These are phyloP conservation scores for Myrmophylax atrothorax DNA, from an alignment of 2,113 vertebrate genomes.

Conservation along the genomic window DNA sequence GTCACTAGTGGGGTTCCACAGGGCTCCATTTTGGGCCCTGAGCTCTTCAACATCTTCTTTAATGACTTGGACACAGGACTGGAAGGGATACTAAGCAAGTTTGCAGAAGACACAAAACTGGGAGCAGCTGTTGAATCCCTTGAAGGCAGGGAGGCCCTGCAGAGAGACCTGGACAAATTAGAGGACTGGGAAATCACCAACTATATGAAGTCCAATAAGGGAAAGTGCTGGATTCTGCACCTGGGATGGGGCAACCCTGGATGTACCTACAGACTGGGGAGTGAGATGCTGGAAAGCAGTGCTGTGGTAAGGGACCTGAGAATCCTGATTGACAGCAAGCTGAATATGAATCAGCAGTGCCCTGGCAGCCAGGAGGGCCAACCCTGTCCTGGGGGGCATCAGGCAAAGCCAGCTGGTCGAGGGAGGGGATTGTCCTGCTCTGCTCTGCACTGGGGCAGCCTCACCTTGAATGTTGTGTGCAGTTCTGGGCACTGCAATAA, in stretches of 20 bases:
- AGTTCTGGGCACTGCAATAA: neutral
- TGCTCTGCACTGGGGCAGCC: neutral
- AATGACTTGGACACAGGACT: neutral
- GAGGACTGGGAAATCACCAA: neutral
- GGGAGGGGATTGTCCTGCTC: neutral
- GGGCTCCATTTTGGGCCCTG: neutral
- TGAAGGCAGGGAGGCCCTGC: neutral
- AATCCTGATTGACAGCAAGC: neutral
- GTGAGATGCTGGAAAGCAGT: neutral
- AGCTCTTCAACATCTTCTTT: neutral
- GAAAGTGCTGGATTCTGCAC: neutral
- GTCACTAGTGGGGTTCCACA: neutral
- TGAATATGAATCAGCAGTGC: neutral
- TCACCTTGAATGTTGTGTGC: neutral
- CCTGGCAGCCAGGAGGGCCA: neutral
- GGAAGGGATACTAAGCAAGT: neutral
- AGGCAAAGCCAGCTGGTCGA: neutral
- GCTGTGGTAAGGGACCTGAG: neutral
- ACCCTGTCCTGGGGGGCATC: neutral
- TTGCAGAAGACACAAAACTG: neutral
- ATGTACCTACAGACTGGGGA: neutral
- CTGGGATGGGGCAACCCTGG: neutral
- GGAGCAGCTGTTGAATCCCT: neutral
- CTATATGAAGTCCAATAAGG: neutral
- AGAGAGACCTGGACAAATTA: neutral